phyloP scores from a whole-genome alignment of 2,113 vertebrate species.

The Epinephelus fuscoguttatus region DNA sequence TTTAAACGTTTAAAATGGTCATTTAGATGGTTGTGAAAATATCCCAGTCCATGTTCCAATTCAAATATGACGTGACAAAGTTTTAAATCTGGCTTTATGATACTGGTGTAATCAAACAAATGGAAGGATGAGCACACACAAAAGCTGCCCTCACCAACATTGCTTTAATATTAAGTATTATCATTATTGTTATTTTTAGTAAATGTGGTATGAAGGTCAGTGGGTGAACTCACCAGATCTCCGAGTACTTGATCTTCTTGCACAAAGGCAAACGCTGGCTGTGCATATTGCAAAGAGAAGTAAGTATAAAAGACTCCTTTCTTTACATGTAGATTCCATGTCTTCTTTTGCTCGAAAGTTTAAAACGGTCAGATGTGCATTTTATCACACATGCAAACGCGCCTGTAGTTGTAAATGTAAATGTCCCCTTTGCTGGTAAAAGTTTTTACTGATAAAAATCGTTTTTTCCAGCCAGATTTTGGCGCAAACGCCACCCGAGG shows the following conservation, averaged over 20 bases:
- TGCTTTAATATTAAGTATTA: not conserved
- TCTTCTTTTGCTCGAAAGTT: constrained; percentile 55
- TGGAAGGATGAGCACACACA: not conserved
- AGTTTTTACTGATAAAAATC: constrained; percentile 14
- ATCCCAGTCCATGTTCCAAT: not conserved
- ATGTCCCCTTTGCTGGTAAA: not conserved
- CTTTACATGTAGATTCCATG: constrained; percentile 83
- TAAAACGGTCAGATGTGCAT: constrained; percentile 71
- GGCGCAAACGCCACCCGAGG: constrained; percentile 46
- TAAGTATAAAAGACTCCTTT: constrained; percentile 73
- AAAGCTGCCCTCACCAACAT: not conserved
- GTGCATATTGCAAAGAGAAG: constrained; percentile 83
- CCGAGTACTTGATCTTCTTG: constrained; percentile 80
- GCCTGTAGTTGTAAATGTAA: not conserved
- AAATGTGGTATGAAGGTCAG: not conserved
- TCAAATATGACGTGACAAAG: constrained; percentile 5
- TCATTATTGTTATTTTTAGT: not conserved
- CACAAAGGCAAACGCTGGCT: constrained; percentile 64
- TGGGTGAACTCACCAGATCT: constrained; percentile 87
- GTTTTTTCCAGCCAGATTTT: constrained; percentile 14
- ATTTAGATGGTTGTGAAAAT: not conserved
- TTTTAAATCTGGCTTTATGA: constrained; percentile 18
- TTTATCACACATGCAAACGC: constrained; percentile 39
- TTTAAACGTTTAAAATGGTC: not conserved
- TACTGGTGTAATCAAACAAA: constrained; percentile 29